Conservation (phyloP, 2,113 vertebrate species). For the Podarcis raffonei region DNA sequence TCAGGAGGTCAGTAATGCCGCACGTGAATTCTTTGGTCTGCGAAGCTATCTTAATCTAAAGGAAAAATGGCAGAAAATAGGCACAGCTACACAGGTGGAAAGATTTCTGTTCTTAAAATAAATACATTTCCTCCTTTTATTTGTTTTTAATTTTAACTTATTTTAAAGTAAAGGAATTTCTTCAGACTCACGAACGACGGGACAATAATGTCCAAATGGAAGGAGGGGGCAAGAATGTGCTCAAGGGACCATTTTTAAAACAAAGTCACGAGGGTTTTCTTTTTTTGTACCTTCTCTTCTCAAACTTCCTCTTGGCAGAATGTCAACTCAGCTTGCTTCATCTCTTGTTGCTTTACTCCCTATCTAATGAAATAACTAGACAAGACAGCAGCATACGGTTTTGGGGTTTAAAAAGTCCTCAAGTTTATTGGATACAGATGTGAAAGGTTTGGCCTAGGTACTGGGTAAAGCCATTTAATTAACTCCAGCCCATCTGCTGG, state of each 20-base stretch:
- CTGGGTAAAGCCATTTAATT: too few species aligned
- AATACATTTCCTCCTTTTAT: not conserved
- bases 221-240: not conserved
- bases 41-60: conserved; percentile 21
- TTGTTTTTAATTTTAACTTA: conserved; percentile 25
- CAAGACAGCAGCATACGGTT: too few species aligned
- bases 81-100: not conserved
- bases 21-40: not conserved
- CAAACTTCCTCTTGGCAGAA: not conserved
- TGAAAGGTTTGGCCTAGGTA: too few species aligned
- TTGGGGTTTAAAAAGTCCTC: too few species aligned
- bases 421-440: too few species aligned
- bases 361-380: too few species aligned
- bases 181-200: not conserved
- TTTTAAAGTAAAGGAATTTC: not conserved
- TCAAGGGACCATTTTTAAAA: not conserved
- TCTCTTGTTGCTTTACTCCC: too few species aligned
- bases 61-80: not conserved
- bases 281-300: not conserved
- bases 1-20: conserved; percentile 18
- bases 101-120: conserved; percentile 9
- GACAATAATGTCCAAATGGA: not conserved
- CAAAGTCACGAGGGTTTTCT: not conserved
- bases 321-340: not conserved
- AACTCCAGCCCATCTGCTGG: too few species aligned